These are phyloP conservation scores for Pyrochroa serraticornis DNA, from an alignment of 2,888 invertebrate species.

Conservation along the genomic window DNA sequence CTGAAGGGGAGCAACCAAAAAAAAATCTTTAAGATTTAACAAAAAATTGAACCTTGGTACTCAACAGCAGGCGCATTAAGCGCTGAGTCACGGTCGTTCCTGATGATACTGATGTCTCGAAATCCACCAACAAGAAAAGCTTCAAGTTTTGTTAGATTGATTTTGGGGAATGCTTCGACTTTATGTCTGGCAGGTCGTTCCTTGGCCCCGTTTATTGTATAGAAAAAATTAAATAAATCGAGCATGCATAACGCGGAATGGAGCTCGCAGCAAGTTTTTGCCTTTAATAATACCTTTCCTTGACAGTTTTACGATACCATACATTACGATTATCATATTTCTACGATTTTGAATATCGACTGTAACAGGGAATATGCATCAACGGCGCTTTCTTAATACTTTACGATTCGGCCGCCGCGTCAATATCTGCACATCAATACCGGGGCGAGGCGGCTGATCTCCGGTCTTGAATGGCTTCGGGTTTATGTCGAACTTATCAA, in stretches of 20 bases:
- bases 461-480: not conserved
- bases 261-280: constrained; percentile 35
- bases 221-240: constrained; percentile 40
- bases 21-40: no score
- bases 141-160: not conserved
- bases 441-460: not conserved
- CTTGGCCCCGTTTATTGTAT: constrained; percentile 28
- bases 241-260: constrained; percentile 33
- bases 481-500: constrained; percentile 16
- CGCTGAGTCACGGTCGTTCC: no score
- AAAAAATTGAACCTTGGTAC: no score
- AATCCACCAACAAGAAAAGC: not conserved
- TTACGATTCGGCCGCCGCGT: not conserved
- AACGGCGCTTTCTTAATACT: constrained; percentile 1
- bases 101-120: no score
- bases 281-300: constrained; percentile 33
- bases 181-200: constrained; percentile 9
- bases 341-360: constrained; percentile 43
- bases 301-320: constrained; percentile 46
- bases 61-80: no score
- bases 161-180: constrained; percentile 1
- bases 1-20: no score
- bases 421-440: constrained; percentile 15
- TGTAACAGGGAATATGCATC: constrained; percentile 39
- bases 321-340: constrained; percentile 47